Conservation (phyloP, 2,888 invertebrate genomes). For the Diaperis boleti region DNA sequence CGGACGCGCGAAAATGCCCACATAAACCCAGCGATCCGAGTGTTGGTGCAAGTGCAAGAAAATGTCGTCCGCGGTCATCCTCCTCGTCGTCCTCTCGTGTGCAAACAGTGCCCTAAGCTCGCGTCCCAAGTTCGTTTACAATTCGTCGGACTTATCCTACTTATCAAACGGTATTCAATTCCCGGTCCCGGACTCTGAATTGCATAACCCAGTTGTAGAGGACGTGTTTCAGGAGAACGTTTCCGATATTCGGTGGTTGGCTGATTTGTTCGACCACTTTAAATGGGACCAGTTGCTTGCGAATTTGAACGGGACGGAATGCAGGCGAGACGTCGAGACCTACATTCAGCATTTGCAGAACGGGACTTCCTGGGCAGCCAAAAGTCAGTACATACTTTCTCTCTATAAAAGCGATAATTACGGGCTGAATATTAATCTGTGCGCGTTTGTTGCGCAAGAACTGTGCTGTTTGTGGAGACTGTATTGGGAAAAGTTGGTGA, state of each 20-base stretch:
- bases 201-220: constrained; percentile 48
- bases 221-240: constrained; percentile 47
- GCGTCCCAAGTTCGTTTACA: constrained; percentile 49
- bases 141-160: constrained; percentile 64
- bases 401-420: constrained; percentile 23
- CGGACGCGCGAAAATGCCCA: constrained; percentile 28
- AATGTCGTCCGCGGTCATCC: not conserved
- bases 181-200: constrained; percentile 55
- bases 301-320: constrained; percentile 57
- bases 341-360: constrained; percentile 72
- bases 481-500: not conserved
- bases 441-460: constrained; percentile 5
- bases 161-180: constrained; percentile 64
- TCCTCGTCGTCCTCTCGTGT: constrained; percentile 5
- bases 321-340: constrained; percentile 69
- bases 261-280: constrained; percentile 75
- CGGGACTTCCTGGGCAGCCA: constrained; percentile 80
- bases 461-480: not conserved
- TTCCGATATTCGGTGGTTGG: constrained; percentile 76
- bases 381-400: constrained; percentile 76
- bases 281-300: constrained; percentile 66
- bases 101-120: not conserved
- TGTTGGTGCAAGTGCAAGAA: constrained; percentile 3
- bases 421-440: constrained; percentile 14
- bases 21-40: not conserved